phyloP scores from a whole-genome alignment of 1,140 invertebrate genomes.

The Diorhabda sublineata region DNA sequence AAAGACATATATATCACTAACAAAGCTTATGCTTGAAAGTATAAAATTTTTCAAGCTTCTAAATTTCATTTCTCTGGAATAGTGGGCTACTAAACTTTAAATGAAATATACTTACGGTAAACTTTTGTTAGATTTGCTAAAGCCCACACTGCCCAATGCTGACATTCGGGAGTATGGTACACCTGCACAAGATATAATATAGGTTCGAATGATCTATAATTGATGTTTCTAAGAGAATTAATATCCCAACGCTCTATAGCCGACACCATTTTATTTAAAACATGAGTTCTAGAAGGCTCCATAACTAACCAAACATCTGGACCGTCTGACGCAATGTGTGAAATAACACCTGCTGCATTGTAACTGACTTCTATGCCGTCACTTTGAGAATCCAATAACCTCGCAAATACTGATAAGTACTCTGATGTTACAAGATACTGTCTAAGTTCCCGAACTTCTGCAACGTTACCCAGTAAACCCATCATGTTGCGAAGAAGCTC shows the following conservation, averaged over 20 bases:
- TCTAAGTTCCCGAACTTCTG: conserved; percentile 85
- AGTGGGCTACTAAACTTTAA: too few relatives aligned
- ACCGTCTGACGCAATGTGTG: conserved; percentile 93
- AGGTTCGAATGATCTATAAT: conserved; percentile 93
- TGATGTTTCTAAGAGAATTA: conserved; percentile 85
- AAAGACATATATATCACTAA: too few relatives aligned
- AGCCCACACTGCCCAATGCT: conserved; percentile 97
- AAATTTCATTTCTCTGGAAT: too few relatives aligned
- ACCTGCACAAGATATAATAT: conserved; percentile 77
- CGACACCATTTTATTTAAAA: conserved; percentile 69
- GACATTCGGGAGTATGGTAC: conserved; percentile 83
- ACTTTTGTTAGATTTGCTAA: conserved; percentile 92
- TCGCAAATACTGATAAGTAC: conserved; percentile 82
- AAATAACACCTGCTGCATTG: conserved; percentile 93
- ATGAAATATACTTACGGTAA: conserved; percentile 67
- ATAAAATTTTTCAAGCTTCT: too few relatives aligned
- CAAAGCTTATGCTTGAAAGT: too few relatives aligned
- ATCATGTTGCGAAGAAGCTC: conserved; percentile 94
- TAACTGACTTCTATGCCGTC: conserved; percentile 97
- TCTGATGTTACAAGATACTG: conserved; percentile 77
- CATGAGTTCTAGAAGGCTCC: conserved; percentile 64
- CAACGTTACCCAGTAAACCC: conserved; percentile 93
- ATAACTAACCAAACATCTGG: conserved; percentile 74
- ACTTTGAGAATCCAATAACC: conserved; percentile 75
- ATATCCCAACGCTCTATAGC: conserved; percentile 89